Evolutionary conservation across 1,140 invertebrate species (phyloP), one percentile per base, ranked within the genome.

Genomic region (Philotrypesis tridentata): DNA sequence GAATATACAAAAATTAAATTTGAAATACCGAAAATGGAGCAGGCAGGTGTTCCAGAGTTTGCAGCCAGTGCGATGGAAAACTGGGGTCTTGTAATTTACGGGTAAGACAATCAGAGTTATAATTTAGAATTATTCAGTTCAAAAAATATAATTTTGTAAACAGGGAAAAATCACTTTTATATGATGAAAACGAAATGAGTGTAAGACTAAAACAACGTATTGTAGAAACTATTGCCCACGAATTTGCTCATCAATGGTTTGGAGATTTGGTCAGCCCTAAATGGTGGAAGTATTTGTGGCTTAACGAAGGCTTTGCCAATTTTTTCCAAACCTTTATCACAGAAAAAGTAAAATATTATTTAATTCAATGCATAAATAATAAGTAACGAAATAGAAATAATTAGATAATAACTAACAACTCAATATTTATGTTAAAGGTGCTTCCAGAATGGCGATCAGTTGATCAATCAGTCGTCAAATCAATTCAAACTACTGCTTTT

Each of bases 51-150:
- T 67, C 95, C 95, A 3, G 94, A 96, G 83, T 98, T 98, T 90
- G 92, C 93, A 1, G 94, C 96, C 0, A 96, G 95, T 40, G 97
- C 96, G 31, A 97, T 97, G 96, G 96, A 97, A 88, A 96, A 97
- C 90, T 97, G 96, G 94, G 94, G 94, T 11, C 87, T 95, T 0
- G 92, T 95, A 2, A 94, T 93, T 3, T 95, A 94, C 82, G 91
- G 93, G 92, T 93, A 91, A 92, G 88, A 86, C 89, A 40, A 88
- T 89, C 72, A 88, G 4, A 27, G 7, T 68, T 8, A 4, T 2
- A 9, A 78, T 61, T 23, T 17, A 9, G 67, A 89, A 37, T 86
- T 92, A 17, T 89, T 89, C 11, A 1, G 2, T 21, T 37, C 5
- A 70, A 37, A 33, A 25, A 72, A 25, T 72, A 75, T 60, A 31